Base-by-base conservation (phyloP, 2,113 vertebrate species). In the Psettodes erumei region DNA sequence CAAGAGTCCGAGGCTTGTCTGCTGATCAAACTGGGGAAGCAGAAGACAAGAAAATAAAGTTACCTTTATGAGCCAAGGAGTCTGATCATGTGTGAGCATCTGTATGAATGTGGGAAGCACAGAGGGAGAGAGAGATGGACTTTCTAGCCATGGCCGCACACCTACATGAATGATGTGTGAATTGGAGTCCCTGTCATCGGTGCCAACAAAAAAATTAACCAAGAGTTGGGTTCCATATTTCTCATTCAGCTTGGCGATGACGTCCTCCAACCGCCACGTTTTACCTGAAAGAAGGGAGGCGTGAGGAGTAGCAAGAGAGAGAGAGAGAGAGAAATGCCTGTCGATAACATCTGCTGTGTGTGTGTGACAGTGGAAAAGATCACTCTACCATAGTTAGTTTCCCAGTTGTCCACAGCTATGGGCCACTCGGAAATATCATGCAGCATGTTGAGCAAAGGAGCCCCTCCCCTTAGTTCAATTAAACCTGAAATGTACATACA, bases 161-260 rank as follows among this genome's bases (percentile, higher is more conserved):
- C 97, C 92, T 95, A 99, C 98, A 58, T 98, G 97, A 92, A 99
- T 96, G 85, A 98, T 95, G 45, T 98, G 92, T 5, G 94, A 93
- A 50, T 90, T 92, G 81, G 97, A 98, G 87, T 97, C 96, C 81
- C 95, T 95, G 78, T 98, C 96, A 37, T 98, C 96, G 0, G 95
- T 96, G 84, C 96, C 95, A 23, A 99, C 92, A 79, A 95, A 98
- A 86, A 98, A 94, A 79, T 96, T 96, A 60, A 99, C 94, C 33
- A 98, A 88, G 71, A 97, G 95, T 48, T 93, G 96, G 86, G 95
- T 97, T 21, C 95, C 95, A 21, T 96, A 98, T 92, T 94, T 96
- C 83, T 94, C 93, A 75, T 95, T 98, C 68, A 98, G 89, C 78
- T 84, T 94, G 67, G 95, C 95, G 40, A 98, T 92, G 33, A 95